These are phyloP conservation scores for Cebuella pygmaea DNA, from an alignment of 2,797 vertebrate species.

Conservation along the genomic window DNA sequence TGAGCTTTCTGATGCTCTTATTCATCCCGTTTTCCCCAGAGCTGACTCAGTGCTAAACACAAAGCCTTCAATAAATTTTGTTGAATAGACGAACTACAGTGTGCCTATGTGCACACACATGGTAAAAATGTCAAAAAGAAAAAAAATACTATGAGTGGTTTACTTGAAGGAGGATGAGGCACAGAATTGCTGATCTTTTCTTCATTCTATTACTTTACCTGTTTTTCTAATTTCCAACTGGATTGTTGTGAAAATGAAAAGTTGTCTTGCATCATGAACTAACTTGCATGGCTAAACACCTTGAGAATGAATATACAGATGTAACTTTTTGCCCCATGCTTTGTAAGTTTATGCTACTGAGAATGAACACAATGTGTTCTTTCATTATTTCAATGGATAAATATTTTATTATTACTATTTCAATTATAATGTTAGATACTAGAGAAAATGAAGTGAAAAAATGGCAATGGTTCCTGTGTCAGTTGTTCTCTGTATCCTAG, in stretches of 20 bases:
- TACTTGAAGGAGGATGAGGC: background rate
- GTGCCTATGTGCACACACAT: rapidly evolving
- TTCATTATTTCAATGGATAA: background rate
- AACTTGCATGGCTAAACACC: background rate
- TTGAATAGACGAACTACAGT: background rate
- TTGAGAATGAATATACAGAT: background rate
- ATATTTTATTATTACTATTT: background rate
- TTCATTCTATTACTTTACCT: background rate
- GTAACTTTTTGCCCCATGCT: background rate
- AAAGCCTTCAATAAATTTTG: background rate
- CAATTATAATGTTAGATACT: background rate
- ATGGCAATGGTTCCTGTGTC: background rate
- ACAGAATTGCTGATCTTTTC: background rate
- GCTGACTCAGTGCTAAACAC: background rate
- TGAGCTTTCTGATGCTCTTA: background rate
- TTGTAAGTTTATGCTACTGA: background rate
- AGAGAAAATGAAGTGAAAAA: background rate
- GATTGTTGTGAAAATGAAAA: background rate
- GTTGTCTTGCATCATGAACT: background rate
- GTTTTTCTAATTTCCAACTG: background rate
- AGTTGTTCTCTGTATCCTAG: background rate
- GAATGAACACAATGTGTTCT: background rate
- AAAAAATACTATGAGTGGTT: background rate
- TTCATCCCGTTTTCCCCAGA: background rate
- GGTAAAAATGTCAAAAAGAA: background rate